These are phyloP conservation scores for Aphidius gifuensis DNA, from an alignment of 1,140 invertebrate species.

Conservation along the genomic window DNA sequence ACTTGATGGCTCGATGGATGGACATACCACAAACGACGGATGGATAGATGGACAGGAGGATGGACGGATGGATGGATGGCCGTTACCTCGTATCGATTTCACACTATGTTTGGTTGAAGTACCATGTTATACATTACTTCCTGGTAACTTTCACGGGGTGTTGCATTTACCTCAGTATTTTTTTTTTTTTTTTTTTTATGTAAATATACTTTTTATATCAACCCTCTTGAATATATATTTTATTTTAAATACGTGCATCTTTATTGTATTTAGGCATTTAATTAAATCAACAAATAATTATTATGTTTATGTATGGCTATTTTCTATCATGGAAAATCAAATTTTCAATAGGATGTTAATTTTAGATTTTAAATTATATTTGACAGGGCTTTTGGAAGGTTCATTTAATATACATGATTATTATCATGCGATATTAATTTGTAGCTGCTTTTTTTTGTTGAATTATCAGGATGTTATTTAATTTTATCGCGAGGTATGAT, in stretches of 20 bases:
- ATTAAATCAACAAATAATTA: no score
- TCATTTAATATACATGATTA: no score
- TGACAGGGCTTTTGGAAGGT: no score
- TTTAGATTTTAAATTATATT: no score
- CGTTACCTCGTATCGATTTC: slow-evolving; percentile 24
- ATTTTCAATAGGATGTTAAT: slow-evolving; percentile 13
- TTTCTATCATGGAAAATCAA: slow-evolving; percentile 12
- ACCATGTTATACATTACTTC: slow-evolving; percentile 13
- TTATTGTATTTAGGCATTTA: no score
- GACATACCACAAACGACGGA: slow-evolving; percentile 6
- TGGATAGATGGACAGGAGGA: slow-evolving; percentile 24
- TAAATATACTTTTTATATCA: neutral
- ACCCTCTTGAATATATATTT: neutral
- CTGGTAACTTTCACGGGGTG: slow-evolving; percentile 18
- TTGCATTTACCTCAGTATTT: neutral
- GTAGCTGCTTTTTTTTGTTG: no score
- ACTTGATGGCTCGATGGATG: slow-evolving; percentile 18
- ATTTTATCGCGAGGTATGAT: no score
- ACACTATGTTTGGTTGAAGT: slow-evolving; percentile 11
- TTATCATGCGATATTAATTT: no score
- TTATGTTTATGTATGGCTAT: no score
- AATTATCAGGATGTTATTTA: no score
- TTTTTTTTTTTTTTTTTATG: neutral
- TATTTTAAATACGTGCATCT: slow-evolving; percentile 3
- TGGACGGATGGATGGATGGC: neutral